Conservation (phyloP, 2,113 vertebrate genomes). For the Gasterosteus aculeatus region DNA sequence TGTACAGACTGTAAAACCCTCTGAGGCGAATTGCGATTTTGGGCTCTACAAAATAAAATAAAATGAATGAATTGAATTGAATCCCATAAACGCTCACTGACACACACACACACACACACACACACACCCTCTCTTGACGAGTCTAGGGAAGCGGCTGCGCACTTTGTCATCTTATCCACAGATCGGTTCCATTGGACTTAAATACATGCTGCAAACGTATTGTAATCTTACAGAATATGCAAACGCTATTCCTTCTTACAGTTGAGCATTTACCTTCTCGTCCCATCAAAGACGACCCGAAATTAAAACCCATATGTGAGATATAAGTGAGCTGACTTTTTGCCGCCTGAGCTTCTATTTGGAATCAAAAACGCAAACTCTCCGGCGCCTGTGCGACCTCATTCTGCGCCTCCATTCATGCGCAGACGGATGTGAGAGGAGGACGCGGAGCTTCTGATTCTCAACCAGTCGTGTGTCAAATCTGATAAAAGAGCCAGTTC, state of each 20-base stretch:
- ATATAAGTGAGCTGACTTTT: neutral
- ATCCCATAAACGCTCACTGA: neutral
- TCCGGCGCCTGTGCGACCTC: conserved; percentile 12
- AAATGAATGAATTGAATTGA: too few relatives aligned
- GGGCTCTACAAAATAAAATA: too few relatives aligned
- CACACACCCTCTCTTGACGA: too few relatives aligned
- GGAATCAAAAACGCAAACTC: neutral
- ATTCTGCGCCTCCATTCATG: conserved; percentile 30
- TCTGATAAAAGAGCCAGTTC: conserved; percentile 13
- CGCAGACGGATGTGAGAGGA: conserved; percentile 46
- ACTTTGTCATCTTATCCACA: too few relatives aligned
- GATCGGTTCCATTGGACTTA: neutral
- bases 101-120: neutral
- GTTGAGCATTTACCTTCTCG: neutral
- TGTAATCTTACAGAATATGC: neutral
- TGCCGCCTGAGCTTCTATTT: neutral
- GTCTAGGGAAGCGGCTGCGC: too few relatives aligned
- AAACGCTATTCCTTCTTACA: neutral
- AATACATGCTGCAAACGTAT: too few relatives aligned
- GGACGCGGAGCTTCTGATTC: conserved; percentile 47
- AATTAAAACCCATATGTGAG: neutral
- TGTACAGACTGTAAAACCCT: too few relatives aligned
- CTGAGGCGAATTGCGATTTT: too few relatives aligned
- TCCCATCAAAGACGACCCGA: neutral
- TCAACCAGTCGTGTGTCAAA: conserved; percentile 61